Evolutionary conservation across 2,113 vertebrate genomes (phyloP).

Genomic region (Riparia riparia): DNA sequence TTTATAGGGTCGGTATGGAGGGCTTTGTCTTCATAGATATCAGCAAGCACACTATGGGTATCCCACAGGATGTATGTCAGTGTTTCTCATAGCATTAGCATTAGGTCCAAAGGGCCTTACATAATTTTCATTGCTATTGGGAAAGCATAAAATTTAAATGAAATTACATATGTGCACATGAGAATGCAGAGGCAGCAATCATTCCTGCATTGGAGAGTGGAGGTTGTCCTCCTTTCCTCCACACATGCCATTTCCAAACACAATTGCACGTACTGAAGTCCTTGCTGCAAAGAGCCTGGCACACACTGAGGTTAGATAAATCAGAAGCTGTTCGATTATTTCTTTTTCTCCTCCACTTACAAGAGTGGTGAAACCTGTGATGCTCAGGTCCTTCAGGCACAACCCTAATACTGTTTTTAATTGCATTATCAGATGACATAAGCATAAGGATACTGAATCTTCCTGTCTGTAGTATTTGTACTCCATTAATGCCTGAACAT

Average conservation of each 20-base stretch:
- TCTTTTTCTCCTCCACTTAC: neutral
- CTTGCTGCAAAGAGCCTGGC: neutral
- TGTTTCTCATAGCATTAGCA: neutral
- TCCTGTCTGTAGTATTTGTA: neutral
- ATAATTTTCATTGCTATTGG: neutral
- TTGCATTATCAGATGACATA: neutral
- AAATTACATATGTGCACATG: neutral
- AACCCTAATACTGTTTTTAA: neutral
- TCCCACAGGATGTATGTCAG: fast-evolving
- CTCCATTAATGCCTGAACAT: neutral
- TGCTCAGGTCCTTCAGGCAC: neutral
- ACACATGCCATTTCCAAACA: neutral
- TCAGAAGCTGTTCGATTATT: neutral
- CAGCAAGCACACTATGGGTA: neutral
- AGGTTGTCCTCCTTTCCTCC: neutral
- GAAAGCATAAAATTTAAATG: neutral
- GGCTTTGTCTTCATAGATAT: neutral
- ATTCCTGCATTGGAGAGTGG: neutral
- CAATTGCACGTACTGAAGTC: neutral
- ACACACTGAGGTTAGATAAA: neutral
- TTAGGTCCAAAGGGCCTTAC: neutral
- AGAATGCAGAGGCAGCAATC: neutral
- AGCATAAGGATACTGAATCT: neutral
- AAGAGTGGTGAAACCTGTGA: neutral
- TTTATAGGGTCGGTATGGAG: neutral